Conservation (phyloP, 2,113 vertebrate genomes). For the Nymphicus hollandicus region DNA sequence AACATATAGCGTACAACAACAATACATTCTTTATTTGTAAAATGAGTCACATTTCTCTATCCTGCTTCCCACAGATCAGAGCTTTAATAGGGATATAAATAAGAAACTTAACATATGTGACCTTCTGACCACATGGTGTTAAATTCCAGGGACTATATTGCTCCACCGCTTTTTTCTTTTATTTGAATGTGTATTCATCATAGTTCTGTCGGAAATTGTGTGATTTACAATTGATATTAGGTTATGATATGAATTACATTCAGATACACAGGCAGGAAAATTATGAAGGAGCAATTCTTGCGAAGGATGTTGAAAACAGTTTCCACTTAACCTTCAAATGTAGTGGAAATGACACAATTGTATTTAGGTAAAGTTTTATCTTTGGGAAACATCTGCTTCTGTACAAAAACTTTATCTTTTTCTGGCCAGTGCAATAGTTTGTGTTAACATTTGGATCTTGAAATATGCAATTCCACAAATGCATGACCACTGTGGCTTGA, state of each 20-base stretch:
- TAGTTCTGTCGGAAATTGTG: constrained; percentile 63
- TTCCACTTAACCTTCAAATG: constrained; percentile 40
- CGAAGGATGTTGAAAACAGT: constrained; percentile 25
- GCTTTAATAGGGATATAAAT: constrained; percentile 73
- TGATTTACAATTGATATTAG: constrained; percentile 73
- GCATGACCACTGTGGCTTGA: not conserved
- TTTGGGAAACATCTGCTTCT: constrained; percentile 27
- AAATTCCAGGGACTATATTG: constrained; percentile 75
- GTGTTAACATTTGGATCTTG: not conserved
- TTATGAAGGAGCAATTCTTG: not conserved
- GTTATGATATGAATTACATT: constrained; percentile 68
- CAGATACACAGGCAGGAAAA: constrained; percentile 51
- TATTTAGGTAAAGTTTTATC: constrained; percentile 16
- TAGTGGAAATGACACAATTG: not conserved
- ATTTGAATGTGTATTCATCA: constrained; percentile 61
- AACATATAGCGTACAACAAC: constrained; percentile 36
- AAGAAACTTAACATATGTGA: constrained; percentile 77
- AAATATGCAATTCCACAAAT: not conserved
- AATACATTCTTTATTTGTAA: constrained; percentile 66
- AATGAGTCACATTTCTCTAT: constrained; percentile 59
- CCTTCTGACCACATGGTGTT: constrained; percentile 74
- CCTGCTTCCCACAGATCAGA: constrained; percentile 65
- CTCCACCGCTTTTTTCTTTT: constrained; percentile 62
- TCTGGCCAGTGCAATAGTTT: not conserved
- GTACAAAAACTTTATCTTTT: not conserved